Conservation (phyloP, 2,797 vertebrate genomes). For the Falco columbarius region DNA sequence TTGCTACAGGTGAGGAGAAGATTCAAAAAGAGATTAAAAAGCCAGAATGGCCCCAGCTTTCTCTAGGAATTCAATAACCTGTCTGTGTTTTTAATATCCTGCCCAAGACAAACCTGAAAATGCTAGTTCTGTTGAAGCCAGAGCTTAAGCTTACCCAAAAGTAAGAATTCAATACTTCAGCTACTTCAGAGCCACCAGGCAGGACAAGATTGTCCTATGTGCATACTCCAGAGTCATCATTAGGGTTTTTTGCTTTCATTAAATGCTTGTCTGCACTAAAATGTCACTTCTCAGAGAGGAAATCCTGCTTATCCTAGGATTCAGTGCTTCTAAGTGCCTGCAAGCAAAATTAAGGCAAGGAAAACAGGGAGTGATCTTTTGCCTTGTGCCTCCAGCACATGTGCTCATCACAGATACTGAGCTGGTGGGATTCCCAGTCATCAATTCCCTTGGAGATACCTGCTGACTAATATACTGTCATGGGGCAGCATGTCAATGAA, state of each 20-base stretch:
- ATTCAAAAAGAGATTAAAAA: not conserved
- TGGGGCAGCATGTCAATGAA: not conserved
- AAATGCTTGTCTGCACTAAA: not conserved
- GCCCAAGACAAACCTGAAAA: not conserved
- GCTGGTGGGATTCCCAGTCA: not conserved
- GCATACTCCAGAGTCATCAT: not conserved
- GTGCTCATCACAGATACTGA: not conserved
- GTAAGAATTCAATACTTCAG: not conserved
- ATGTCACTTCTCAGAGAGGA: not conserved
- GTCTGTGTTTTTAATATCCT: not conserved
- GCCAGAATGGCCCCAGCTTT: rapidly evolving
- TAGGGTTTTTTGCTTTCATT: not conserved
- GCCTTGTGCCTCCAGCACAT: not conserved
- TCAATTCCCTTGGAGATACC: not conserved
- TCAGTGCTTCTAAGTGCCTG: not conserved
- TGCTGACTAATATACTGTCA: not conserved
- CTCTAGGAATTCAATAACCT: not conserved
- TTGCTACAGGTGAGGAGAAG: not conserved
- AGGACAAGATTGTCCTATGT: not conserved
- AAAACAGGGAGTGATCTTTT: not conserved
- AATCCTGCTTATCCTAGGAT: not conserved
- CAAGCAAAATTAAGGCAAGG: not conserved
- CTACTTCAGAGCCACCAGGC: not conserved
- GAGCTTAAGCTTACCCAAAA: not conserved
- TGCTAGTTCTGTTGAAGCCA: not conserved